phyloP scores from a whole-genome alignment of 2,797 vertebrate species.

The Sebastes wilsoni region DNA sequence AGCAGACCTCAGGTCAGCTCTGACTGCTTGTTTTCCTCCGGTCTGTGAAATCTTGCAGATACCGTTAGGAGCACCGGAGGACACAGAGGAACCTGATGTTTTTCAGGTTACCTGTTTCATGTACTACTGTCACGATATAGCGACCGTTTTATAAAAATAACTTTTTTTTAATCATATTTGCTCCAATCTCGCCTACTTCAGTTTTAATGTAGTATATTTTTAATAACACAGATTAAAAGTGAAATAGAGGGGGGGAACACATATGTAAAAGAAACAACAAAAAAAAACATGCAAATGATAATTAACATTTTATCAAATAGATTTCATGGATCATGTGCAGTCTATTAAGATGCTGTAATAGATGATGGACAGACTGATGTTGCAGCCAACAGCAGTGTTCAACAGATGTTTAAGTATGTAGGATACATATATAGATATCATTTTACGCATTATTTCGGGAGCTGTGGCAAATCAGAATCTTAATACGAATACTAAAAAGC shows the following conservation, averaged over 20 bases:
- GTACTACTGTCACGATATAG: too few relatives aligned
- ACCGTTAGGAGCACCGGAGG: too few relatives aligned
- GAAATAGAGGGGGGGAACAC: not conserved
- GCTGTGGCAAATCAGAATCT: not conserved
- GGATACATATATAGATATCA: not conserved
- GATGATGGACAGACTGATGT: not conserved
- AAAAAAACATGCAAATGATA: not conserved
- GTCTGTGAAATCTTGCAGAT: too few relatives aligned
- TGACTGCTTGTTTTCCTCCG: too few relatives aligned
- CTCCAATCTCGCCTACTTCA: too few relatives aligned
- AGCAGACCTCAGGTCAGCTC: fast-evolving
- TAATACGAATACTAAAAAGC: not conserved
- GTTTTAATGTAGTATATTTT: not conserved
- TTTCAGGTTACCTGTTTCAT: too few relatives aligned
- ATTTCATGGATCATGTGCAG: not conserved
- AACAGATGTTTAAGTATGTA: not conserved
- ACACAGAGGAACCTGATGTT: too few relatives aligned
- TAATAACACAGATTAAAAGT: not conserved
- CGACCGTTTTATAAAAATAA: too few relatives aligned
- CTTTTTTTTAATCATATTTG: too few relatives aligned
- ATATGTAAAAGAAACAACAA: not conserved
- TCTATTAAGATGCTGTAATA: not conserved
- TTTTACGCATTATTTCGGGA: not conserved
- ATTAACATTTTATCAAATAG: not conserved
- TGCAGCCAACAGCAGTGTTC: not conserved